Base-by-base conservation (phyloP, 2,888 invertebrate species). In the Byasa hedistus region DNA sequence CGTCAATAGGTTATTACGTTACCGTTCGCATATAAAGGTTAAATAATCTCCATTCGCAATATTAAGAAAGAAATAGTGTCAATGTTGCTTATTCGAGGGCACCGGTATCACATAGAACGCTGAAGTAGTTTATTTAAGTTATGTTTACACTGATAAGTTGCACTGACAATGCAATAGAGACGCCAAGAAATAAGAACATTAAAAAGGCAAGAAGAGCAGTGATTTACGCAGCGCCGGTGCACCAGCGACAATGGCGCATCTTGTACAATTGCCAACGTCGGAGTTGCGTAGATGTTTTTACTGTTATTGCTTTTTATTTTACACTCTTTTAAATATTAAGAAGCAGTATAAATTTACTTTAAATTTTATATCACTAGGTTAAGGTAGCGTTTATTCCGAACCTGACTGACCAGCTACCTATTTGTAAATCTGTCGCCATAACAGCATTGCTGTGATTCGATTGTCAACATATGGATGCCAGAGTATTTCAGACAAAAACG, bases 131-230 rank as follows among this genome's bases (percentile, higher is more conserved):
- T 68, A 62, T 67, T 68, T 58, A 58, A 61, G 64, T 36, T 55
- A 51, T 52, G 64, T 69, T 71, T 73, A 68, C 70, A 70, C 69
- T 66, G 66, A 65, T 70, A 71, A 73, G 71, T 70, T 66, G 68
- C 56, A 39, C 61, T 70, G 51, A 61, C 73, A 75, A 73, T 72
- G 76, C 74, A 76, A 75, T 73, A 71, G 73, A 70, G 72, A 73
- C 70, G 72, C 76, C 78, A 74, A 79, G 77, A 75, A 74, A 76
- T 76, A 78, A 77, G 73, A 71, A 69, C 72, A 76, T 78, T 78
- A 79, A 76, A 76, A 75, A 80, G 76, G 78, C 77, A 81, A 77
- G 79, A 75, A 77, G 75, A 71, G 74, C 75, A 69, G 77, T 85
- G 83, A 85, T 86, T 84, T 85, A 84, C 73, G 75, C 60, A 69